Base-by-base conservation (phyloP, 2,888 invertebrate species). In the Drosophila acutilabella region DNA sequence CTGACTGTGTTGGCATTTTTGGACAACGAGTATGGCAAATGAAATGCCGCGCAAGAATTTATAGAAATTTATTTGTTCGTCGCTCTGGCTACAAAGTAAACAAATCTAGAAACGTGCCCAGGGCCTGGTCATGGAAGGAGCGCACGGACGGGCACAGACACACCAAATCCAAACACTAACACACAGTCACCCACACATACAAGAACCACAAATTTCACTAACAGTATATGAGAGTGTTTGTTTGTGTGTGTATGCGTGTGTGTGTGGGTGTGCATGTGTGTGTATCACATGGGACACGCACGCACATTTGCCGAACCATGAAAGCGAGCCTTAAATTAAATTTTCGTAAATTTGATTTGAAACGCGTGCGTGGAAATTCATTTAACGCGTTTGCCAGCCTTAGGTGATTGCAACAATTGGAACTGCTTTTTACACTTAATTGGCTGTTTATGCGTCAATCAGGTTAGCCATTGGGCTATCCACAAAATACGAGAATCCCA, bases 31-130 rank as follows among this genome's bases (percentile, higher is more conserved):
- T 48, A 59, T 65, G 56, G 79, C 68, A 86, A 83, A 86, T 88
- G 85, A 89, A 89, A 85, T 82, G 85, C 88, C 85, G 80, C 83
- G 88, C 78, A 79, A 82, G 86, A 86, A 89, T 86, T 89, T 86
- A 84, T 87, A 89, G 81, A 88, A 88, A 89, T 87, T 74, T 89
- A 85, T 89, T 88, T 84, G 81, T 72, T 67, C 70, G 68, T 64
- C 73, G 60, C 67, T 51, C 69, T 67, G 69, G 71, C 75, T 80
- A 73, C 84, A 87, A 85, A 83, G 89, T 81, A 85, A 84, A 85
- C 85, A 85, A 89, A 82, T 89, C 86, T 82, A 62, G 67, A 64
- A 77, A 83, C 83, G 83, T 83, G 83, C 88, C 72, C 67, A 61
- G 64, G 59, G 67, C 68, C 88, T 66, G 75, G 67, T 70, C 74